Evolutionary conservation across 2,888 invertebrate species (phyloP).

Genomic region (Agonopterix subpropinquella): DNA sequence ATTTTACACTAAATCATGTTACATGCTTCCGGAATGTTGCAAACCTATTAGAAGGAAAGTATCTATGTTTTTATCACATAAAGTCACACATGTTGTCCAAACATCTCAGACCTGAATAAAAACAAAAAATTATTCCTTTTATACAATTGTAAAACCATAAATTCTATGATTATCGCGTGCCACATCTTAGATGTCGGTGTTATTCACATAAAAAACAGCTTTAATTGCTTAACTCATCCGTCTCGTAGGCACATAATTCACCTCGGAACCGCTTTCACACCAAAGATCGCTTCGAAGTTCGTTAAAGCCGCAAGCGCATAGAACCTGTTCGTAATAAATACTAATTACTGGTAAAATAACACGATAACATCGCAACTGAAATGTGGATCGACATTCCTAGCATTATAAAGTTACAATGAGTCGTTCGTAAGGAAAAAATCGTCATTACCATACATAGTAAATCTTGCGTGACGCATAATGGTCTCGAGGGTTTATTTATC

Average conservation of each 20-base stretch:
- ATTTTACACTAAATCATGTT: constrained; percentile 11
- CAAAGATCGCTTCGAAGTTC: constrained; percentile 38
- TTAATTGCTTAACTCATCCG: constrained; percentile 67
- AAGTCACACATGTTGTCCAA: neutral
- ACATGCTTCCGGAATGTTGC: constrained; percentile 8
- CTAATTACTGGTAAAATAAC: constrained; percentile 72
- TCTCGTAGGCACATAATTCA: constrained; percentile 59
- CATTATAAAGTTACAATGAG: constrained; percentile 40
- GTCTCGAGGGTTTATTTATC: constrained; percentile 67
- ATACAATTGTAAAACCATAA: constrained; percentile 47
- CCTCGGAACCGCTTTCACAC: constrained; percentile 54
- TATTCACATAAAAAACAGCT: constrained; percentile 53
- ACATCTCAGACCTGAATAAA: neutral
- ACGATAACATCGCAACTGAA: constrained; percentile 61
- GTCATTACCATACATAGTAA: constrained; percentile 61
- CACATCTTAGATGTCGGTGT: constrained; percentile 48
- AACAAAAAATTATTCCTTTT: constrained; percentile 14
- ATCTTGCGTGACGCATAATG: constrained; percentile 70
- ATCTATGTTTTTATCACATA: neutral
- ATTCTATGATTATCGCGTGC: constrained; percentile 52
- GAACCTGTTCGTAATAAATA: constrained; percentile 64
- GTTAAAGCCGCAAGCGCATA: constrained; percentile 27
- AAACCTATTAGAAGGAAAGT: neutral
- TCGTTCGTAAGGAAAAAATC: constrained; percentile 41
- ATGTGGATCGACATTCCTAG: constrained; percentile 34